phyloP scores from a whole-genome alignment of 2,888 invertebrate genomes.

The Coenonympha arcania region DNA sequence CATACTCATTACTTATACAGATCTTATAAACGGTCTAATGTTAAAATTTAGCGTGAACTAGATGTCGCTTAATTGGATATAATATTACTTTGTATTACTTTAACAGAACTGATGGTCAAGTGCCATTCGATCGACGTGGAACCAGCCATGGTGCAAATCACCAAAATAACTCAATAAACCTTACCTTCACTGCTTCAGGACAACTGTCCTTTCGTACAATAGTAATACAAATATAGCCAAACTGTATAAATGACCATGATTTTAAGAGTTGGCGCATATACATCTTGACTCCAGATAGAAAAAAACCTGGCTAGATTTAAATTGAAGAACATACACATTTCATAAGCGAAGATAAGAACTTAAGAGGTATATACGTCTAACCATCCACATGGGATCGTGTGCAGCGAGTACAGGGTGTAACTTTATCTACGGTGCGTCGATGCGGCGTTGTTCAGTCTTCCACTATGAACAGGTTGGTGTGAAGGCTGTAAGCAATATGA shows the following conservation, averaged over 20 bases:
- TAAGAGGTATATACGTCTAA: neutral
- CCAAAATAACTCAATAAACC: no score
- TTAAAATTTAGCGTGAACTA: no score
- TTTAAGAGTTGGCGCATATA: no score
- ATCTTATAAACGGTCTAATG: neutral
- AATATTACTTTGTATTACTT: no score
- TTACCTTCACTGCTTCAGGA: no score
- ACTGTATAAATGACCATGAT: no score
- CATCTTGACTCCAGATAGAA: no score
- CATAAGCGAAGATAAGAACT: neutral
- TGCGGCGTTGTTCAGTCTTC: constrained; percentile 51
- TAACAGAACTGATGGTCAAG: no score
- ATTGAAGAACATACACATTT: neutral
- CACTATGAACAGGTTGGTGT: constrained; percentile 70
- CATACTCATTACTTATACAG: neutral
- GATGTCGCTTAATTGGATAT: neutral
- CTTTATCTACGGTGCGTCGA: constrained; percentile 26
- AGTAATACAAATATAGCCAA: no score
- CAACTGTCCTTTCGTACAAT: no score
- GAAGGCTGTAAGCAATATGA: constrained; percentile 67
- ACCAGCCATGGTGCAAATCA: no score
- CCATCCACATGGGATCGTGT: constrained; percentile 6
- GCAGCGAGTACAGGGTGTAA: constrained; percentile 9
- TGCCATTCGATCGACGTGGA: no score
- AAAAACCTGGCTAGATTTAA: neutral